Evolutionary conservation across 2,113 vertebrate species (phyloP).

Genomic region (Trochalopteron elliotii): DNA sequence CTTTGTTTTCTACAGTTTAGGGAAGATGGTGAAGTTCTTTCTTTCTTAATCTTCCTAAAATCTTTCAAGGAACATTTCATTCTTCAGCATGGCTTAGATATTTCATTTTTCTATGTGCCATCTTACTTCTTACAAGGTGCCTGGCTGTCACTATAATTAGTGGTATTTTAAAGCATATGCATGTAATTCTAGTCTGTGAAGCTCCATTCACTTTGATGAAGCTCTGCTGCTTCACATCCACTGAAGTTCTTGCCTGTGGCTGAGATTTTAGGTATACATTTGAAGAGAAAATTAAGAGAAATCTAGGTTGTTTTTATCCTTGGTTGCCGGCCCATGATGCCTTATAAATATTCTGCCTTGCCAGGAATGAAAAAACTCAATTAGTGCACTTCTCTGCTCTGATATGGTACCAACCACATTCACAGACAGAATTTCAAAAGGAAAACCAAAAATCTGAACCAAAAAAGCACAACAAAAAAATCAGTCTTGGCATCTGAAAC

Average conservation of each 20-base stretch:
- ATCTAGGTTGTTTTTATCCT: background rate
- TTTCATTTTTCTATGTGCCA: background rate
- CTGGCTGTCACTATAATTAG: background rate
- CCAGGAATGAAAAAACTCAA: background rate
- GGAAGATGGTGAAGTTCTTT: background rate
- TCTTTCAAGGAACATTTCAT: background rate
- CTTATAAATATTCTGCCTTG: background rate
- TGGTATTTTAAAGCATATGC: background rate
- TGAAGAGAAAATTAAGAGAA: background rate
- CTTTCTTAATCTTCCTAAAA: background rate
- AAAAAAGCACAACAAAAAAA: background rate
- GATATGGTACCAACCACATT: background rate
- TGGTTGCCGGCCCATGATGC: background rate
- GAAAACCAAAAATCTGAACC: background rate
- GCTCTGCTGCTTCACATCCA: background rate
- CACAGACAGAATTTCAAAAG: background rate
- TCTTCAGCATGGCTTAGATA: background rate
- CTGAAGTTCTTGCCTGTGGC: background rate
- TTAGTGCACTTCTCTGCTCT: background rate
- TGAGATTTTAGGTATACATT: background rate
- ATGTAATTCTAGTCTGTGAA: background rate
- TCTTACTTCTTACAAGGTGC: background rate
- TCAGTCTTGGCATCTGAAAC: background rate
- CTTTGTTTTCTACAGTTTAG: background rate
- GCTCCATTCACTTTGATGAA: background rate